Evolutionary conservation across 2,113 vertebrate species (phyloP).

Genomic region (Zosterops hypoxanthus): DNA sequence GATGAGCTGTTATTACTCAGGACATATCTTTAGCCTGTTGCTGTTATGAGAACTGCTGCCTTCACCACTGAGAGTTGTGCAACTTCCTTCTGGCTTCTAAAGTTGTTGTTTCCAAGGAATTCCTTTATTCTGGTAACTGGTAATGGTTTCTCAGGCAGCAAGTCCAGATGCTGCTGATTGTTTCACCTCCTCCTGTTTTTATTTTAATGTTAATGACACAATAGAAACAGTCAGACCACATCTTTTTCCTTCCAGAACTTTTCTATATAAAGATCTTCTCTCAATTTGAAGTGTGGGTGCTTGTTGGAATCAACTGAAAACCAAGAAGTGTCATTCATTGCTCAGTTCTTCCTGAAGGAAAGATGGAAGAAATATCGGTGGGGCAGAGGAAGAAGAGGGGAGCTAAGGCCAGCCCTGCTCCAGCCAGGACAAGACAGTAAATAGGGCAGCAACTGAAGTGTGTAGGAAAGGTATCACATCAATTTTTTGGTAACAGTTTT

Average conservation of each 20-base stretch:
- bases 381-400: background rate
- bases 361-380: background rate
- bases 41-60: background rate
- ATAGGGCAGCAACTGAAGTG: background rate
- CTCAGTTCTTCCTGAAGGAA: background rate
- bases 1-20: background rate
- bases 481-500: background rate
- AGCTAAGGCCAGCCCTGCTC: background rate
- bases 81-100: conserved; percentile 47
- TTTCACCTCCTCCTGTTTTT: background rate
- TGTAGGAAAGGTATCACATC: background rate
- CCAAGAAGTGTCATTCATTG: background rate
- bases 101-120: conserved; percentile 37
- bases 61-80: background rate
- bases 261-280: background rate
- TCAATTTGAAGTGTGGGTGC: background rate
- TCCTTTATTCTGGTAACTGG: conserved; percentile 9
- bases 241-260: background rate
- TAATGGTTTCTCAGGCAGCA: background rate
- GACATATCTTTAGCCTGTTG: background rate
- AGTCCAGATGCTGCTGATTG: background rate
- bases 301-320: background rate
- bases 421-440: background rate
- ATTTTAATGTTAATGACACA: background rate
- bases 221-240: background rate